Percentiles rank a stretch among this genome's conserved stretches.
phyloP scores from a whole-genome alignment of 2,888 invertebrate species.

The Sminthurinus aureus region DNA sequence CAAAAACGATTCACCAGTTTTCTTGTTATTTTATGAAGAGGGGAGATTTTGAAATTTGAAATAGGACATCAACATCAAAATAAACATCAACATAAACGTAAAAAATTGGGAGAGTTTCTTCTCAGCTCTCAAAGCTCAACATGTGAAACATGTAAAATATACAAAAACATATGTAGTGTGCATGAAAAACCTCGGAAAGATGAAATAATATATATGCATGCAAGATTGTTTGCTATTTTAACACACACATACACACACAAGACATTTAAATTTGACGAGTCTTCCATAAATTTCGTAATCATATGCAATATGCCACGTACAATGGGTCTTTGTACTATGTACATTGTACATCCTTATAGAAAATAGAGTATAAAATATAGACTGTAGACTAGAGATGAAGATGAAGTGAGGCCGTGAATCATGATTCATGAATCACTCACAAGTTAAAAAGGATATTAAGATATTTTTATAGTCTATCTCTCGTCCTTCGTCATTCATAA shows the following conservation, averaged over 20 bases:
- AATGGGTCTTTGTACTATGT: background rate
- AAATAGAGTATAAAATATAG: background rate
- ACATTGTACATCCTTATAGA: background rate
- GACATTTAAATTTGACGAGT: constrained; percentile 28
- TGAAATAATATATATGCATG: too few relatives aligned
- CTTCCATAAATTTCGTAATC: constrained; percentile 25
- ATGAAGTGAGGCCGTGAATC: background rate
- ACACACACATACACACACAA: background rate
- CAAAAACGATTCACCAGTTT: too few relatives aligned
- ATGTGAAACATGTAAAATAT: too few relatives aligned
- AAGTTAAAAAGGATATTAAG: background rate
- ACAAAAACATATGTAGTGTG: too few relatives aligned
- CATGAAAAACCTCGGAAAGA: too few relatives aligned
- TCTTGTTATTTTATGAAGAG: too few relatives aligned
- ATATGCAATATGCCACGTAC: background rate
- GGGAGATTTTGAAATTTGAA: too few relatives aligned
- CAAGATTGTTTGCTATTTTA: too few relatives aligned
- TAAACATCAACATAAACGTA: too few relatives aligned
- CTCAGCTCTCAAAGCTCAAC: too few relatives aligned
- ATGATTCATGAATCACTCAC: background rate
- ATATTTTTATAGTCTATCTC: background rate
- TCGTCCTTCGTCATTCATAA: background rate
- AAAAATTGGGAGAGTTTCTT: too few relatives aligned
- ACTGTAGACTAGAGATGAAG: background rate
- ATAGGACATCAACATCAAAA: too few relatives aligned